These are phyloP conservation scores for Zele albiditarsus DNA, from an alignment of 2,888 invertebrate species.

Conservation along the genomic window DNA sequence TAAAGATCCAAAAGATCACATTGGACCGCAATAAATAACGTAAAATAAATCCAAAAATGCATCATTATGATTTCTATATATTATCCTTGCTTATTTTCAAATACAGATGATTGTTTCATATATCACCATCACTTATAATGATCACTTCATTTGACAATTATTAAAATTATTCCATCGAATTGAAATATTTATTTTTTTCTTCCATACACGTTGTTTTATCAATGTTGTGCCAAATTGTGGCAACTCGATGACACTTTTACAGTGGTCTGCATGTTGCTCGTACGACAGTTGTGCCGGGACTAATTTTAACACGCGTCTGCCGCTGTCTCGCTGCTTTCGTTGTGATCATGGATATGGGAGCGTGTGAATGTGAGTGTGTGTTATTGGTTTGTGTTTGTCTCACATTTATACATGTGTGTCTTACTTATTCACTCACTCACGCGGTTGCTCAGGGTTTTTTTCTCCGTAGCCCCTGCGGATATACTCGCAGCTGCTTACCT, in stretches of 20 bases:
- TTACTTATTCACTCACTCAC: constrained; percentile 29
- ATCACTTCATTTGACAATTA: not conserved
- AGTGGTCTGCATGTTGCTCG: constrained; percentile 62
- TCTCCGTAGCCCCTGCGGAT: constrained; percentile 54
- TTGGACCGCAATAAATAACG: constrained; percentile 56
- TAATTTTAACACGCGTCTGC: constrained; percentile 66
- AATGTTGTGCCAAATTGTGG: constrained; percentile 18
- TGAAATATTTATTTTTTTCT: not conserved
- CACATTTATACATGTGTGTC: constrained; percentile 11
- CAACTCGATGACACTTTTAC: constrained; percentile 4
- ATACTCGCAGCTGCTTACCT: constrained; percentile 68
- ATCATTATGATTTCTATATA: constrained; percentile 55
- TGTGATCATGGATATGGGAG: not conserved
- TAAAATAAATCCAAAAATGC: constrained; percentile 53
- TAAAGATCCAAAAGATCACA: constrained; percentile 69
- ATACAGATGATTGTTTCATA: not conserved
- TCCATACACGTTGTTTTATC: not conserved
- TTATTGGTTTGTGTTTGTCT: constrained; percentile 21
- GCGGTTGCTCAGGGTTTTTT: constrained; percentile 25
- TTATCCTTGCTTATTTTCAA: constrained; percentile 49
- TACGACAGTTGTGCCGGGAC: constrained; percentile 71
- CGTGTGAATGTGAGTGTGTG: not conserved
- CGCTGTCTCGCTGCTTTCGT: constrained; percentile 22
- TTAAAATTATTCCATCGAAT: not conserved
- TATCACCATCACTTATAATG: not conserved